A percentile compares a stretch with the other conserved stretches of the same genome.
phyloP scores from a whole-genome alignment of 1,140 invertebrate genomes.

The Centruroides sculpturatus region DNA sequence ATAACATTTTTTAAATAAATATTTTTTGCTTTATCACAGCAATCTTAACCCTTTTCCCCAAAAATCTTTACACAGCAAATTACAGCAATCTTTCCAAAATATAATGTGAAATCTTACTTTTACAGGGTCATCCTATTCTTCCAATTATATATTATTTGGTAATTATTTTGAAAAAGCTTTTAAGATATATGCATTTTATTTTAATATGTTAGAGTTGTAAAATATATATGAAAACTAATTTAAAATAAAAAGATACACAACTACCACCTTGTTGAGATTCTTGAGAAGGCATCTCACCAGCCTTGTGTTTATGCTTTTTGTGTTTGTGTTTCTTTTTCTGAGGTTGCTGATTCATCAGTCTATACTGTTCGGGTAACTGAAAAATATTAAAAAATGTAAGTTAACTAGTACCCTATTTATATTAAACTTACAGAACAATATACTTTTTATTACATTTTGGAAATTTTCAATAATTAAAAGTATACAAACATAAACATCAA shows the following conservation, averaged over 20 bases:
- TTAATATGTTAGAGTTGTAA: neutral
- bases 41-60: too few relatives aligned
- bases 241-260: neutral
- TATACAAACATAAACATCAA: too few relatives aligned
- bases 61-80: too few relatives aligned
- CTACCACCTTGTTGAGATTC: conserved; percentile 21
- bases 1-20: too few relatives aligned
- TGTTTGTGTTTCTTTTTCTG: conserved; percentile 81
- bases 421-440: neutral
- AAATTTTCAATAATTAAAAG: too few relatives aligned
- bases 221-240: too few relatives aligned
- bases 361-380: conserved; percentile 86
- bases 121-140: too few relatives aligned
- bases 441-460: neutral
- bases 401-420: neutral
- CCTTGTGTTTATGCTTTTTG: conserved; percentile 85
- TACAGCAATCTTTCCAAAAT: too few relatives aligned
- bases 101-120: too few relatives aligned
- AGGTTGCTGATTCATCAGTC: conserved; percentile 78
- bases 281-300: conserved; percentile 25
- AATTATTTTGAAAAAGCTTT: neutral
- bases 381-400: conserved; percentile 9
- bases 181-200: neutral
- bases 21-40: too few relatives aligned
- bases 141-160: too few relatives aligned